Percentiles rank a stretch among this genome's conserved stretches.
Conservation (phyloP, 2,797 vertebrate genomes). For the Silurus lanzhouensis region DNA sequence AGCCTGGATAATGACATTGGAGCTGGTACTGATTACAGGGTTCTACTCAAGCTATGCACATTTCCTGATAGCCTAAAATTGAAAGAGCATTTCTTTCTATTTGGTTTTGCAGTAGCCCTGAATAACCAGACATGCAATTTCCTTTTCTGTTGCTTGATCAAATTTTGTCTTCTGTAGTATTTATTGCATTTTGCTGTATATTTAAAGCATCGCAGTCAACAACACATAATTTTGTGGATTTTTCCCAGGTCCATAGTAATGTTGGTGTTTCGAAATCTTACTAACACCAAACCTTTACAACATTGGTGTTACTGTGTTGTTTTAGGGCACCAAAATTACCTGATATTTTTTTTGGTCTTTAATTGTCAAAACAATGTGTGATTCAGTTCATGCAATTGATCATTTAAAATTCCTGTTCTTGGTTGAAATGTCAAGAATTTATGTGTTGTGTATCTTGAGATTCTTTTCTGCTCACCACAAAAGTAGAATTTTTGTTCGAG, state of each 20-base stretch:
- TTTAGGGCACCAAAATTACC: neutral
- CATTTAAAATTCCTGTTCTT: neutral
- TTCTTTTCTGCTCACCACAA: too few species aligned
- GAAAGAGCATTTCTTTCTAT: slow-evolving; percentile 8
- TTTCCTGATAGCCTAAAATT: slow-evolving; percentile 1
- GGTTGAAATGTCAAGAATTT: neutral
- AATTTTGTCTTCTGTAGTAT: neutral
- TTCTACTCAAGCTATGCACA: slow-evolving; percentile 9
- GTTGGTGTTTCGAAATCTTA: neutral
- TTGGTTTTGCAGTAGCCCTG: neutral
- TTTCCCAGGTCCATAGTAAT: neutral
- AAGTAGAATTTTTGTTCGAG: too few species aligned
- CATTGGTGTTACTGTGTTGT: neutral
- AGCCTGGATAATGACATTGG: slow-evolving; percentile 18
- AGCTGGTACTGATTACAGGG: slow-evolving; percentile 28
- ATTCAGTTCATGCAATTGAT: too few species aligned
- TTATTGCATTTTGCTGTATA: neutral
- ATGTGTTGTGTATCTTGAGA: too few species aligned
- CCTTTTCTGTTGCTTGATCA: neutral
- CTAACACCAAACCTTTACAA: neutral
- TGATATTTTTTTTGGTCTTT: neutral
- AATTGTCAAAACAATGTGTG: neutral
- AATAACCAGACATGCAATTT: slow-evolving; percentile 4
- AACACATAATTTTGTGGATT: neutral
- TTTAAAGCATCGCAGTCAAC: neutral